These are phyloP conservation scores for Gymnoscelis rufifasciata DNA, from an alignment of 2,888 invertebrate genomes.

Conservation along the genomic window DNA sequence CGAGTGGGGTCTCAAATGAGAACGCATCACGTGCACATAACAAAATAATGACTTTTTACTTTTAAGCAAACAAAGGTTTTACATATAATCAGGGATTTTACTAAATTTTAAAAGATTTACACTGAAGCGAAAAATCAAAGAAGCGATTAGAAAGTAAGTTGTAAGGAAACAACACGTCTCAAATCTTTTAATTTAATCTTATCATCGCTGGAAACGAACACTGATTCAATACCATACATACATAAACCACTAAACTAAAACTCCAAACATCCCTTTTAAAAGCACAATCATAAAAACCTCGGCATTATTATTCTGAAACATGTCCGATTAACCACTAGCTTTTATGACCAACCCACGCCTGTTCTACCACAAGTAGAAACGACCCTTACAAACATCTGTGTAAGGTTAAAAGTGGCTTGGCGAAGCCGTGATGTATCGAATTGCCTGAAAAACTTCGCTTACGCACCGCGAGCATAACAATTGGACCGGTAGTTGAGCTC, in stretches of 20 bases:
- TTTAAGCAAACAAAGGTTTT: too few relatives aligned
- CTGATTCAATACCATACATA: too few relatives aligned
- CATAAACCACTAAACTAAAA: background rate
- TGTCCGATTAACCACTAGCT: slow-evolving; percentile 14
- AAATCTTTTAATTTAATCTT: too few relatives aligned
- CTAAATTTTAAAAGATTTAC: too few relatives aligned
- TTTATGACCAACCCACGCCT: slow-evolving; percentile 16
- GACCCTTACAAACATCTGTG: background rate
- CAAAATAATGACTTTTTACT: too few relatives aligned
- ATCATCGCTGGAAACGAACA: too few relatives aligned
- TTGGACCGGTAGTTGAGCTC: slow-evolving; percentile 7
- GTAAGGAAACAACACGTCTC: too few relatives aligned
- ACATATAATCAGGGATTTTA: too few relatives aligned
- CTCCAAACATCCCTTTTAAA: background rate
- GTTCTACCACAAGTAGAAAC: background rate
- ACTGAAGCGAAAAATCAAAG: too few relatives aligned
- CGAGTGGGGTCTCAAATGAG: too few relatives aligned
- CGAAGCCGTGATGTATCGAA: slow-evolving; percentile 14
- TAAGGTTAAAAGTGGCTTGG: background rate
- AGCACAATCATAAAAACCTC: slow-evolving; percentile 2
- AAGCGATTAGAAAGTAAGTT: too few relatives aligned
- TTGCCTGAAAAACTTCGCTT: slow-evolving; percentile 15
- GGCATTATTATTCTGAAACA: slow-evolving; percentile 6
- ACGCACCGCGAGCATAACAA: slow-evolving; percentile 21
- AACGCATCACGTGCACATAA: too few relatives aligned